Evolutionary conservation across 64 coral and sea anemone genomes (phyloP).

Genomic region (Acropora yongei): DNA sequence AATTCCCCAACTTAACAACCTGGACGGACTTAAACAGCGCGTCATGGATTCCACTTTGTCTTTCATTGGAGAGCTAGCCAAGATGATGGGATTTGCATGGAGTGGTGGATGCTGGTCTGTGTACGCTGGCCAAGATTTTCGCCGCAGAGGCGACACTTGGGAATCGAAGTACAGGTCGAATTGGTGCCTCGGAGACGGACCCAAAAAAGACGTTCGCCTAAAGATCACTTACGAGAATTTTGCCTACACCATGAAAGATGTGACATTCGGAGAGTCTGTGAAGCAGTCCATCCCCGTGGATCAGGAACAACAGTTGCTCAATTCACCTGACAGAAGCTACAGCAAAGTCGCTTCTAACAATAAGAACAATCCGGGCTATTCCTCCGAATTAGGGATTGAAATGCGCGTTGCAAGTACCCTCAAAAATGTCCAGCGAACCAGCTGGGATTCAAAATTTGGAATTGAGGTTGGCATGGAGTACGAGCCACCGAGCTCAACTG

Average conservation of each 20-base stretch:
- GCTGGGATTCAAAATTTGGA: constrained; percentile 47
- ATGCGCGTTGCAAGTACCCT: constrained; percentile 51
- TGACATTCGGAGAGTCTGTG: constrained; percentile 43
- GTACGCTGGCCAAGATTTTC: constrained; percentile 54
- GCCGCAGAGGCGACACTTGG: constrained; percentile 61
- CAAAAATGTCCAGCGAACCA: constrained; percentile 29
- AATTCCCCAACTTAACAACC: constrained; percentile 26
- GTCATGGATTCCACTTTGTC: constrained; percentile 74
- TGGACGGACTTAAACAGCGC: constrained; percentile 61
- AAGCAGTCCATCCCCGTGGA: constrained; percentile 28
- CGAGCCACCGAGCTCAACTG: constrained; percentile 38
- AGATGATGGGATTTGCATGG: constrained; percentile 73
- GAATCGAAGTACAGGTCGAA: constrained; percentile 50
- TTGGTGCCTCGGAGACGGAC: constrained; percentile 25
- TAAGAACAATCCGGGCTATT: neutral
- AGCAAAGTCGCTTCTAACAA: constrained; percentile 37
- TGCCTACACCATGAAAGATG: constrained; percentile 54
- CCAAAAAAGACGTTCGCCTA: constrained; percentile 40
- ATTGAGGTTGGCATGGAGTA: constrained; percentile 39
- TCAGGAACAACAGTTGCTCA: neutral
- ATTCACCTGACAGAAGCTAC: constrained; percentile 55
- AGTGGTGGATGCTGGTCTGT: constrained; percentile 46
- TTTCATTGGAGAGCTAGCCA: constrained; percentile 46
- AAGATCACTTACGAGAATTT: constrained; percentile 69
- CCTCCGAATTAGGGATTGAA: constrained; percentile 23